These are phyloP conservation scores for Gopherus flavomarginatus DNA, from an alignment of 2,113 vertebrate genomes.

Conservation along the genomic window DNA sequence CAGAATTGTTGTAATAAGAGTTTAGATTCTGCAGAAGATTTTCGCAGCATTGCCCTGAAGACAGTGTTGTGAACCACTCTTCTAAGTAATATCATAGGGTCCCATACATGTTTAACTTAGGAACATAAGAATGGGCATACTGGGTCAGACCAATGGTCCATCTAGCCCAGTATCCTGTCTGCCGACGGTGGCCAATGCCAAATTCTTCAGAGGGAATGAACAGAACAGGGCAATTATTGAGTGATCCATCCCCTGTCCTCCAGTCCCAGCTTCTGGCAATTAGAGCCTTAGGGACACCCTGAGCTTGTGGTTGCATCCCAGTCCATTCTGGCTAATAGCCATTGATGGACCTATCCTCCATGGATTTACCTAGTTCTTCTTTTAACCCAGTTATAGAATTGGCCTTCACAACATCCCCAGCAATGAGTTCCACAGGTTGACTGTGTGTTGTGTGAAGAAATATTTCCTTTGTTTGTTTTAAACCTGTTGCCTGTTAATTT, in stretches of 20 bases:
- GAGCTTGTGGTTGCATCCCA: no score
- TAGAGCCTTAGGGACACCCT: not conserved
- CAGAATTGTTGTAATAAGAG: not conserved
- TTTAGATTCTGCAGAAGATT: not conserved
- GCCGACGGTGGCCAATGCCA: not conserved
- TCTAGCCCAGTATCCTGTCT: not conserved
- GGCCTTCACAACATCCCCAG: no score
- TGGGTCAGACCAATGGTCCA: not conserved
- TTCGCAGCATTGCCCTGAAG: not conserved
- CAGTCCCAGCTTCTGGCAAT: not conserved
- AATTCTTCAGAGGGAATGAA: not conserved
- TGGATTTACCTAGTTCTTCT: no score
- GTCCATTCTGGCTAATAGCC: no score
- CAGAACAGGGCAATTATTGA: not conserved
- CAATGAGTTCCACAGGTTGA: no score
- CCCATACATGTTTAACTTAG: not conserved
- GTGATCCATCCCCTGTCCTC: not conserved
- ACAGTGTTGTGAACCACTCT: not conserved
- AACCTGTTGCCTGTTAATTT: no score
- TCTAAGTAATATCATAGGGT: not conserved
- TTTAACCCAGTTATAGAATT: no score
- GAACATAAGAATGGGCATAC: not conserved
- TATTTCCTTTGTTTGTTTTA: no score
- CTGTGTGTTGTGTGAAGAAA: no score
- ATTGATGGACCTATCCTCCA: no score